Base-by-base conservation (phyloP, 2,797 vertebrate species). In the Stomatorhinus walkeri region DNA sequence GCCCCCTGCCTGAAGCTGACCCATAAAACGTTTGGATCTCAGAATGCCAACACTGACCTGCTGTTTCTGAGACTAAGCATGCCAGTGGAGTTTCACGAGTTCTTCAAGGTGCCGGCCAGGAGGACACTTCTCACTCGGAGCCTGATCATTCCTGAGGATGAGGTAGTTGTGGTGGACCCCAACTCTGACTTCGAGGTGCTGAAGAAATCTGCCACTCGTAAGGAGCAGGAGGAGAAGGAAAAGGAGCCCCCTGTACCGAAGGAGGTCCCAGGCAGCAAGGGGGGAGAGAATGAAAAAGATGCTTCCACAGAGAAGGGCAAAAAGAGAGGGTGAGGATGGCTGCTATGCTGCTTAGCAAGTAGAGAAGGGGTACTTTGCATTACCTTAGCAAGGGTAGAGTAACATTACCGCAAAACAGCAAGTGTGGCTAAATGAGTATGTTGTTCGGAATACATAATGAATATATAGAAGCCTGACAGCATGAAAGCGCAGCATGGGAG, bases 241-340 rank as follows among this genome's bases (percentile, higher is more conserved):
- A 98, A 98, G 89, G 94, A 96, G 56, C 48, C 93, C 0, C 96
- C 96, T 0, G 93, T 91, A 48, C 93, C 94, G 9, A 95, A 95
- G 93, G 94, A 94, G 88, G 89, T 89, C 49, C 92, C 93, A 1
- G 95, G 96, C 12, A 91, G 88, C 0, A 96, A 95, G 89, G 95
- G 95, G 79, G 94, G 93, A 0, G 98, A 99, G 92, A 98, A 98
- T 0, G 98, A 98, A 92, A 98, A 99, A 90, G 98, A 98, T 16
- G 94, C 96, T 0, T 95, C 96, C 19, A 97, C 97, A 0, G 98
- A 99, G 94, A 99, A 99, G 94, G 97, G 96, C 95, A 98, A 98
- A 91, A 98, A 98, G 92, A 96, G 95, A 93, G 85, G 85, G 85
- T 87, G 2, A 5, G 85, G 19, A 87, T 36, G n/a, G 24, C n/a